Percentiles rank a stretch among this genome's conserved stretches.
Evolutionary conservation across 2,113 vertebrate species (phyloP).

Genomic region (Atractosteus spatula): DNA sequence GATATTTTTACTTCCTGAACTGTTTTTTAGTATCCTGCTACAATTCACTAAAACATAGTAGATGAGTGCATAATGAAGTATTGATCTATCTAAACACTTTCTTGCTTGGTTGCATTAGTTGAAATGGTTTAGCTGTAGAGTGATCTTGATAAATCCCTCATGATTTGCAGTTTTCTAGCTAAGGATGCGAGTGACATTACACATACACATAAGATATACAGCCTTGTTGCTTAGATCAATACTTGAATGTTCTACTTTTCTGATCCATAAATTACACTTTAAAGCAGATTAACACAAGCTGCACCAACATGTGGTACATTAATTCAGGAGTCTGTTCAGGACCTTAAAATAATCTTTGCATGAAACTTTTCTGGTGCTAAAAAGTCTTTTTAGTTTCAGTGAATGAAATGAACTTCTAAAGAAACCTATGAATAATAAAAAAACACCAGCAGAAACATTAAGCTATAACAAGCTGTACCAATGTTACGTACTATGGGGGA

Average conservation of each 20-base stretch:
- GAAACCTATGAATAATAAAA: no score
- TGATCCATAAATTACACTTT: neutral
- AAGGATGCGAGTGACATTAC: slow-evolving; percentile 13
- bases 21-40: no score
- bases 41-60: neutral
- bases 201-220: neutral
- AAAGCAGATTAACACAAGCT: neutral
- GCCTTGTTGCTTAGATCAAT: neutral
- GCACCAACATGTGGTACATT: neutral
- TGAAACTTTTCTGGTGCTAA: no score
- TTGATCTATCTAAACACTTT: neutral
- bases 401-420: no score
- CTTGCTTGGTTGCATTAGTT: neutral
- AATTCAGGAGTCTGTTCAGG: neutral
- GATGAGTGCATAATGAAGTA: slow-evolving; percentile 2
- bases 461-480: no score
- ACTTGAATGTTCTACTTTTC: neutral
- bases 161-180: neutral
- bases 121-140: neutral
- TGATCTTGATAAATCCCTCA: neutral
- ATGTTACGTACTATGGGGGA: no score
- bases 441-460: no score
- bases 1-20: no score
- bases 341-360: no score
- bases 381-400: no score